phyloP scores from a whole-genome alignment of 2,888 invertebrate genomes.

The Pharmacophagus antenor region DNA sequence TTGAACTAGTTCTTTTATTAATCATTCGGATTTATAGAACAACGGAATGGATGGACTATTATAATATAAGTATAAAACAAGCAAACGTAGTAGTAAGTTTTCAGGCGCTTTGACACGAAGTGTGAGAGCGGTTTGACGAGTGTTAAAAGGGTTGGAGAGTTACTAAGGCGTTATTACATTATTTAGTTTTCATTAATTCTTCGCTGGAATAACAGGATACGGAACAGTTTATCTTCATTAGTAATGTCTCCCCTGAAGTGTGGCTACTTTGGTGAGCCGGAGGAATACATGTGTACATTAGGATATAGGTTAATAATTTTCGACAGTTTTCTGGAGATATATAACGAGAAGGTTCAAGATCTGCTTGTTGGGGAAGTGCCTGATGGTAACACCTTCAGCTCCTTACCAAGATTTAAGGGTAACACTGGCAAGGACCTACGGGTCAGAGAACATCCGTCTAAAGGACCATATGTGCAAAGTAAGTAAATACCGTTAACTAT shows the following conservation, averaged over 20 bases:
- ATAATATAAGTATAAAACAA: not conserved
- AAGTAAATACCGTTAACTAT: constrained; percentile 38
- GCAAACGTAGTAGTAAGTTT: not conserved
- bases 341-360: constrained; percentile 87
- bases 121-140: no score
- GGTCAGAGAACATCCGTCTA: constrained; percentile 88
- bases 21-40: not conserved
- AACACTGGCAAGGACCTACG: constrained; percentile 79
- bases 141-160: not conserved
- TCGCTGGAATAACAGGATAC: not conserved
- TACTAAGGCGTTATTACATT: not conserved
- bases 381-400: constrained; percentile 74
- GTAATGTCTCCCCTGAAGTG: not conserved
- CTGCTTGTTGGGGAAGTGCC: constrained; percentile 77
- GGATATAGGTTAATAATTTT: constrained; percentile 6
- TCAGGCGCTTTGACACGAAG: not conserved
- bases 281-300: not conserved
- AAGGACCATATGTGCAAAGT: constrained; percentile 91
- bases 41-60: not conserved
- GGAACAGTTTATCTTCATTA: not conserved
- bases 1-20: not conserved
- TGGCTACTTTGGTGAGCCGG: not conserved
- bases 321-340: constrained; percentile 82
- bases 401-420: constrained; percentile 61
- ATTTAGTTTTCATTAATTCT: not conserved